Evolutionary conservation across 2,888 invertebrate genomes (phyloP).

Genomic region (Mesorhabditis belari): DNA sequence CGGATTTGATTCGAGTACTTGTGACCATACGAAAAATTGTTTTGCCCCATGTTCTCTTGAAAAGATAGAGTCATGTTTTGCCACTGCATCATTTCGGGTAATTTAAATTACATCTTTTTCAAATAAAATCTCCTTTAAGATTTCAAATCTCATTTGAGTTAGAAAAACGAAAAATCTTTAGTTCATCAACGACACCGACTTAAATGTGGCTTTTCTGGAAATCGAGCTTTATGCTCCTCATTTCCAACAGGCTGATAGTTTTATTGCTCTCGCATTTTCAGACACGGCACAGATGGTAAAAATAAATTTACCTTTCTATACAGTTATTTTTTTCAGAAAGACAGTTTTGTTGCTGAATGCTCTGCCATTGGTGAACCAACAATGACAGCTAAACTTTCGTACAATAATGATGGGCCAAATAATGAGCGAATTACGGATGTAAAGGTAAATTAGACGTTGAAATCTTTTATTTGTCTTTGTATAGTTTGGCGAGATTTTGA

Average conservation of each 20-base stretch:
- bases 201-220: not conserved
- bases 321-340: constrained; percentile 3
- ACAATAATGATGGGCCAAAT: constrained; percentile 6
- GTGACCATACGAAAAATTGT: not conserved
- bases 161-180: too few species aligned
- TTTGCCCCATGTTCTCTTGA: too few species aligned
- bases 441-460: too few species aligned
- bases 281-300: too few species aligned
- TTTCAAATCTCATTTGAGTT: too few species aligned
- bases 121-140: too few species aligned
- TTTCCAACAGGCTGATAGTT: too few species aligned
- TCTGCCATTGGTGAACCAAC: constrained; percentile 11
- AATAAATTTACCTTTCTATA: not conserved
- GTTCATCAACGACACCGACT: not conserved
- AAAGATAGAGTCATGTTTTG: not conserved
- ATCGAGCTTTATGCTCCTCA: not conserved
- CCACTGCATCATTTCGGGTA: not conserved
- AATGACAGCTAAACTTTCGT: constrained; percentile 22
- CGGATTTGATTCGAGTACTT: not conserved
- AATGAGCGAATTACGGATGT: constrained; percentile 12
- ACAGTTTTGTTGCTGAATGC: constrained; percentile 22
- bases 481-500: too few species aligned
- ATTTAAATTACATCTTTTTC: too few species aligned
- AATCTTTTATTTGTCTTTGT: too few species aligned
- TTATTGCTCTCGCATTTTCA: too few species aligned